A percentile compares a stretch with the other conserved stretches of the same genome.
Evolutionary conservation across 2,113 vertebrate genomes (phyloP).

Genomic region (Lipophrys pholis): DNA sequence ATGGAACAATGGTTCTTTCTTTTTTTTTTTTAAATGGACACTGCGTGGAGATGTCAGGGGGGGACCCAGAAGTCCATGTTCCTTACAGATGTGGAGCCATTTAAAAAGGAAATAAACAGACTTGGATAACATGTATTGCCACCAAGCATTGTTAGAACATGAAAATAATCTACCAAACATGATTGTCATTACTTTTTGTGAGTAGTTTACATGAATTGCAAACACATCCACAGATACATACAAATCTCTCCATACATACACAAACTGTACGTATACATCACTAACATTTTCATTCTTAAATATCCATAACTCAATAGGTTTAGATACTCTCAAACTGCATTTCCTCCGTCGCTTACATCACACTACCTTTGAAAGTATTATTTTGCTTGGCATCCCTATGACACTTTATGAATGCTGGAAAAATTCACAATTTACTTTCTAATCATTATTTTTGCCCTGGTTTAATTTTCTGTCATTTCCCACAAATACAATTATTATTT

Average conservation of each 20-base stretch:
- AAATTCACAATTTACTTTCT: constrained; percentile 7
- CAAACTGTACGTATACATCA: not conserved
- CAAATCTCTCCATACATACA: not conserved
- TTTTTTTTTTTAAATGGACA: too few species aligned
- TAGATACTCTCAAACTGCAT: constrained; percentile 18
- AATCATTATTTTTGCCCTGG: not conserved
- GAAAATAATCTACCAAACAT: too few species aligned
- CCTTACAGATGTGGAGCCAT: too few species aligned
- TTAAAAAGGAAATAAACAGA: too few species aligned
- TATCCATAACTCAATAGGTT: not conserved
- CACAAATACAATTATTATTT: not conserved
- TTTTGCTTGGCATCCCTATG: constrained; percentile 16
- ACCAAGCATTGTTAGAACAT: too few species aligned
- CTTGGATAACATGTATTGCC: too few species aligned
- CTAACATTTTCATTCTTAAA: constrained; percentile 62
- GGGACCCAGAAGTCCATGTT: too few species aligned
- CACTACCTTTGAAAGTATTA: not conserved
- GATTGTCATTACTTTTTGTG: too few species aligned
- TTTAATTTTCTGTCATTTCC: not conserved
- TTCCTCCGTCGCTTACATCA: constrained; percentile 21
- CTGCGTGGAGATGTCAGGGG: too few species aligned
- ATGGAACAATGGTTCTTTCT: too few species aligned
- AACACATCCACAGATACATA: too few species aligned
- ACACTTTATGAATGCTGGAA: not conserved
- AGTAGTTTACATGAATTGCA: too few species aligned